Evolutionary conservation across 1,140 invertebrate genomes (phyloP).

Genomic region (Nasonia vitripennis): DNA sequence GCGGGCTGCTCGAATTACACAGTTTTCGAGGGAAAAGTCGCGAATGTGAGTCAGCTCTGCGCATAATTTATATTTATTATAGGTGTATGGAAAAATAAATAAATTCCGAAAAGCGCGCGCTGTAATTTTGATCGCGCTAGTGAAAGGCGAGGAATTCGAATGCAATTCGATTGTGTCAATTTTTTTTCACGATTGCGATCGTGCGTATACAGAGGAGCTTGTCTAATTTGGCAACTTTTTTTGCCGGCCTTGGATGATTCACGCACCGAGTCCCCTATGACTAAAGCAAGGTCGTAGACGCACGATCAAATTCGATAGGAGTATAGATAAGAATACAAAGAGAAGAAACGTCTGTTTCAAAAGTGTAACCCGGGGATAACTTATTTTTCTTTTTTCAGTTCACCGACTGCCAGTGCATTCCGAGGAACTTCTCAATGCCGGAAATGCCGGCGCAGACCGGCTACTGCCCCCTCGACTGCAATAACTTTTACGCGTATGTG

Average conservation of each 20-base stretch:
- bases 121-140: no score
- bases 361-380: neutral
- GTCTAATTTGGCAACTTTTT: neutral
- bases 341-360: conserved; percentile 37
- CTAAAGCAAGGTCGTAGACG: no score
- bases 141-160: no score
- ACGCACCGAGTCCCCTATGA: no score
- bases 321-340: neutral
- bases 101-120: neutral
- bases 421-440: conserved; percentile 64
- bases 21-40: conserved; percentile 78
- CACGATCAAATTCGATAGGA: neutral
- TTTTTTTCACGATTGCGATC: neutral
- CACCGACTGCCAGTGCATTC: conserved; percentile 85
- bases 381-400: conserved; percentile 73
- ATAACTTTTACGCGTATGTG: conserved; percentile 88
- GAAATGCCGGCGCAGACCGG: conserved; percentile 78
- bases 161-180: no score
- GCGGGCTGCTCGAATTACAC: conserved; percentile 87
- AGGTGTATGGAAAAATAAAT: neutral
- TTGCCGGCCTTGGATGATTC: neutral
- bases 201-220: neutral
- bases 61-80: conserved; percentile 25
- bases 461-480: conserved; percentile 86
- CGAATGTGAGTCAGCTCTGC: conserved; percentile 65